phyloP scores from a whole-genome alignment of 2,797 vertebrate species.

The Parambassis ranga region DNA sequence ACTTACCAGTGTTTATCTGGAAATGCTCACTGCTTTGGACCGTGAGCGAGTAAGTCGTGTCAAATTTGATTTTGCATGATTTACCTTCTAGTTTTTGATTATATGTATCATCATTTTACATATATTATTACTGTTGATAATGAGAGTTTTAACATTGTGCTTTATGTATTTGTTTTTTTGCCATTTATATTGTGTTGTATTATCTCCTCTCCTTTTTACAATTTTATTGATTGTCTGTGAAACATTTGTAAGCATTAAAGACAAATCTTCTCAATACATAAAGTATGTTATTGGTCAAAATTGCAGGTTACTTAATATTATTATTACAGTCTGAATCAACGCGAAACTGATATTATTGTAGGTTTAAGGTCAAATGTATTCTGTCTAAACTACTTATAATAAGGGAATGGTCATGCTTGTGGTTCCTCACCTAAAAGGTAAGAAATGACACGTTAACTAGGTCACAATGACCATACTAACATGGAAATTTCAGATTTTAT shows the following conservation, averaged over 20 bases:
- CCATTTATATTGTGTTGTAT: background rate
- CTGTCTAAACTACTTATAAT: no score
- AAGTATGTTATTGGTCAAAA: background rate
- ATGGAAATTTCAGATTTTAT: no score
- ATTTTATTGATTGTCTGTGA: conserved; percentile 19
- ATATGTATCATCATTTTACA: background rate
- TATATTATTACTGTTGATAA: conserved; percentile 9
- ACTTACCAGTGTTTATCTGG: background rate
- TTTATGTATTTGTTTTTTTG: conserved; percentile 1
- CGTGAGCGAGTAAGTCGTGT: background rate
- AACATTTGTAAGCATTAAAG: conserved; percentile 36
- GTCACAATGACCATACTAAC: no score
- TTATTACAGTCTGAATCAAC: no score
- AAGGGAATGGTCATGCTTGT: no score
- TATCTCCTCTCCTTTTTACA: conserved; percentile 2
- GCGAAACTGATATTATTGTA: no score
- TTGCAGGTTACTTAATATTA: no score
- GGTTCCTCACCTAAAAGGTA: no score
- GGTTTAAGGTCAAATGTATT: no score
- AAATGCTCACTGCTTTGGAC: background rate
- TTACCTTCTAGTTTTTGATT: background rate
- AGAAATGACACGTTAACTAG: no score
- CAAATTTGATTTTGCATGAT: background rate
- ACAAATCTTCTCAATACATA: background rate
- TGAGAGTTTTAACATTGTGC: background rate